Conservation (phyloP, 2,888 invertebrate genomes). For the Heliconius aoede region DNA sequence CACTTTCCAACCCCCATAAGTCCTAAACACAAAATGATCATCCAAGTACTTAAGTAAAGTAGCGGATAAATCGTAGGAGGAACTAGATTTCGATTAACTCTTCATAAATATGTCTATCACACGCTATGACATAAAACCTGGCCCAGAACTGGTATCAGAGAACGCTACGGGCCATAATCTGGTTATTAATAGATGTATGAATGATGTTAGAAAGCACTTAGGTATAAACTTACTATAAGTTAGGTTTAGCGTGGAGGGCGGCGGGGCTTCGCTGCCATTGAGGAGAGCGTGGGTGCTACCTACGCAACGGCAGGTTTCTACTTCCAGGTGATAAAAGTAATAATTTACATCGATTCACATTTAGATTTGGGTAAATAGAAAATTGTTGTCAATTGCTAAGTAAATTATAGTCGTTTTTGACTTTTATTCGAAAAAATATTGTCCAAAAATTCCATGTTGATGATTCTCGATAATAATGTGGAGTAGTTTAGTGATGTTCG, state of each 20-base stretch:
- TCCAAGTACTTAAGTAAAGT: constrained; percentile 19
- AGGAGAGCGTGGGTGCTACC: constrained; percentile 42
- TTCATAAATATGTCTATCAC: constrained; percentile 48
- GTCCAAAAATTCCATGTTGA: background rate
- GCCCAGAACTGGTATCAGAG: constrained; percentile 29
- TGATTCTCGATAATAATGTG: no score
- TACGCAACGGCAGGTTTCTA: constrained; percentile 32
- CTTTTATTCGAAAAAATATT: background rate
- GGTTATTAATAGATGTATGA: constrained; percentile 45
- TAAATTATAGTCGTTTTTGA: background rate
- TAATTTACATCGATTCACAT: constrained; percentile 27
- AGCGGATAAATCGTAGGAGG: constrained; percentile 38
- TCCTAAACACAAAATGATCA: constrained; percentile 11
- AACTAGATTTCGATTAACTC: constrained; percentile 39
- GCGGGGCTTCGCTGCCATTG: constrained; percentile 28
- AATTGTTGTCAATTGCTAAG: constrained; percentile 4
- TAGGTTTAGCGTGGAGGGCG: constrained; percentile 32
- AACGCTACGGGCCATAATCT: constrained; percentile 42
- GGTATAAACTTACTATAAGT: constrained; percentile 32
- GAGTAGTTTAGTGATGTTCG: no score
- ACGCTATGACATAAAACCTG: constrained; percentile 29
- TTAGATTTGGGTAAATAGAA: constrained; percentile 33
- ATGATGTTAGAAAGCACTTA: constrained; percentile 45
- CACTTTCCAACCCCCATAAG: background rate
- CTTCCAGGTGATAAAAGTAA: constrained; percentile 25